Evolutionary conservation across 2,888 invertebrate species (phyloP).

Genomic region (Hyposoter didymator): DNA sequence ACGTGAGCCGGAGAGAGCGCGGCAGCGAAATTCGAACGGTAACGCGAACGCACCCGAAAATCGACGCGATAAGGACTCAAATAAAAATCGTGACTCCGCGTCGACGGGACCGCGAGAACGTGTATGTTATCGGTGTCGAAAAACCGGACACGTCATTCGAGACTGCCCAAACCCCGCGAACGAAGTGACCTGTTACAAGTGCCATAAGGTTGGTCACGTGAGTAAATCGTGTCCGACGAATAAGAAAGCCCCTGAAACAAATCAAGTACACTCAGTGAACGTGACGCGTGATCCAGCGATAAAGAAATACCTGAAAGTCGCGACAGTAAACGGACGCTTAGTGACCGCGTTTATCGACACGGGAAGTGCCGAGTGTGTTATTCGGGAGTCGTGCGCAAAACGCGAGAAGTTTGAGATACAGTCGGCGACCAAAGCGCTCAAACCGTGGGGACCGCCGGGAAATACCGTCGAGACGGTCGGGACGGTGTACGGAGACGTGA

Average conservation of each 20-base stretch:
- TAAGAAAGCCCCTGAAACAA: neutral
- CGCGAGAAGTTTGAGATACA: constrained; percentile 16
- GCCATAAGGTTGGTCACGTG: neutral
- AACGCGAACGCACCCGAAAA: neutral
- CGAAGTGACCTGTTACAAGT: constrained; percentile 28
- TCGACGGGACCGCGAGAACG: neutral
- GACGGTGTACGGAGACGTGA: neutral
- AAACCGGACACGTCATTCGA: neutral
- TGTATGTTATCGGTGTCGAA: neutral
- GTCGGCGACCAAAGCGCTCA: neutral
- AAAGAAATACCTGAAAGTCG: constrained; percentile 4
- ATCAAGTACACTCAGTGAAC: neutral
- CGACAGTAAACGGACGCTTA: neutral
- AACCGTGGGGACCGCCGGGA: constrained; percentile 26
- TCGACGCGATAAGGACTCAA: neutral
- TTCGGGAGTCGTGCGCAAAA: constrained; percentile 9
- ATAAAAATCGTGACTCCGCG: neutral
- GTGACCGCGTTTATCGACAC: constrained; percentile 23
- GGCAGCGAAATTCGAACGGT: too few relatives aligned
- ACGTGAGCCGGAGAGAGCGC: neutral
- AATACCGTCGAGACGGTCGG: constrained; percentile 1
- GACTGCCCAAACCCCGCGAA: neutral
- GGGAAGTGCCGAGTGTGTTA: constrained; percentile 38
- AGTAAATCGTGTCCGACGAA: neutral
- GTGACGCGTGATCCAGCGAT: neutral